These are phyloP conservation scores for Heteromyza rotundicornis DNA, from an alignment of 2,888 invertebrate genomes.

Conservation along the genomic window DNA sequence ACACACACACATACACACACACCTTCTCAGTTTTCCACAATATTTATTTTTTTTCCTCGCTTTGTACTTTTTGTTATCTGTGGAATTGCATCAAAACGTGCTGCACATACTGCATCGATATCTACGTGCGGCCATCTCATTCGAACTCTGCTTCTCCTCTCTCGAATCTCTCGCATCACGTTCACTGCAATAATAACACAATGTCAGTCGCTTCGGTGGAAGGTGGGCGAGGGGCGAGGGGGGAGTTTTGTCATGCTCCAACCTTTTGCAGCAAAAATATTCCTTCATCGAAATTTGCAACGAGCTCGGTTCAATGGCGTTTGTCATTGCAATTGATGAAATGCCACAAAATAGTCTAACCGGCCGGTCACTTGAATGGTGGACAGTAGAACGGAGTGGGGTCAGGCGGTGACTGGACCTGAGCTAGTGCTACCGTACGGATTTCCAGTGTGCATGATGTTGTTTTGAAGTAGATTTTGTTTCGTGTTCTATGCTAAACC, in stretches of 20 bases:
- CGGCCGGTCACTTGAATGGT: not conserved
- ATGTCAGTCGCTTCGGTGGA: conserved; percentile 25
- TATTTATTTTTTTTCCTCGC: not conserved
- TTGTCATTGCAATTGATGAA: conserved; percentile 10
- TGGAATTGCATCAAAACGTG: conserved; percentile 11
- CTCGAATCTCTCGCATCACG: not conserved
- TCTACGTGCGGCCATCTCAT: no score
- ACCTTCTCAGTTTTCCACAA: no score
- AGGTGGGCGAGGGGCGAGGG: no score
- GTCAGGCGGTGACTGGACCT: not conserved
- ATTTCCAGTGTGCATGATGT: no score
- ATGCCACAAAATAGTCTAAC: not conserved
- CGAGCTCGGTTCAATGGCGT: conserved; percentile 17
- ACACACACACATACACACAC: no score
- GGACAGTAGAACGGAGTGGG: conserved; percentile 6
- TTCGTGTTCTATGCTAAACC: not conserved
- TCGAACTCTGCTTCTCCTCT: not conserved
- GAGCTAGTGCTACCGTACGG: not conserved
- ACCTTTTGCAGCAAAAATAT: conserved; percentile 20
- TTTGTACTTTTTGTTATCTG: not conserved
- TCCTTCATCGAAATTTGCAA: conserved; percentile 29
- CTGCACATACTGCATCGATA: not conserved
- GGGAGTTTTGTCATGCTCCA: conserved; percentile 19
- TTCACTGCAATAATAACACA: conserved; percentile 18
- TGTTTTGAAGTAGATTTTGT: not conserved